Conservation (phyloP, 2,797 vertebrate genomes). For the Falco cherrug region DNA sequence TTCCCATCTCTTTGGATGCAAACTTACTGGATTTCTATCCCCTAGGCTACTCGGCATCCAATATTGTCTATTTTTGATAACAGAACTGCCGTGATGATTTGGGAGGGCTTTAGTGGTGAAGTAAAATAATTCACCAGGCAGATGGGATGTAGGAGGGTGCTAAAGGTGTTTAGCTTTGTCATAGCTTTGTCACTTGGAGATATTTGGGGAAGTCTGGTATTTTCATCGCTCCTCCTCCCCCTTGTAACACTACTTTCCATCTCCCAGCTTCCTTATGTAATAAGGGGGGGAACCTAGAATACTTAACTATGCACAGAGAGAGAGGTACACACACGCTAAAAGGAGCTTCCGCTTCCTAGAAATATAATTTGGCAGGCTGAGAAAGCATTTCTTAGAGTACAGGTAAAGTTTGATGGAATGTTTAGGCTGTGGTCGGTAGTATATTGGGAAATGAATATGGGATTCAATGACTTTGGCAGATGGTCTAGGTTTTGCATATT, state of each 20-base stretch:
- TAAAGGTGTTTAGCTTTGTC: constrained; percentile 4
- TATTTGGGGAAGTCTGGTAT: constrained; percentile 13
- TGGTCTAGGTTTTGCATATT: background rate
- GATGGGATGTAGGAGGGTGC: constrained; percentile 27
- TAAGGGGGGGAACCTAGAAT: background rate
- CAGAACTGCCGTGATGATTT: background rate
- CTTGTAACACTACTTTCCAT: background rate
- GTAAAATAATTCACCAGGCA: background rate
- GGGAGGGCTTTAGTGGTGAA: background rate
- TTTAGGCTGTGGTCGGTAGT: background rate
- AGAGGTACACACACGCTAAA: background rate
- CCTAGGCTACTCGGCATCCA: background rate
- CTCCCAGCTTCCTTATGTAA: background rate
- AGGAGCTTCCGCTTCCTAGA: background rate
- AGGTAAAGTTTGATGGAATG: fast-evolving
- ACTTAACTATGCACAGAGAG: background rate
- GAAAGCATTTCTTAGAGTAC: background rate
- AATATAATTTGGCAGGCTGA: background rate
- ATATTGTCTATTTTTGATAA: background rate
- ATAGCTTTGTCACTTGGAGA: constrained; percentile 4
- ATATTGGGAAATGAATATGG: background rate
- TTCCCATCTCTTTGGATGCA: background rate
- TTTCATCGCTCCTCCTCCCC: background rate
- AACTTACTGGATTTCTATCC: background rate
- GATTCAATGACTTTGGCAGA: background rate